phyloP scores from a whole-genome alignment of 2,113 vertebrate species.

The Saguinus imperator region DNA sequence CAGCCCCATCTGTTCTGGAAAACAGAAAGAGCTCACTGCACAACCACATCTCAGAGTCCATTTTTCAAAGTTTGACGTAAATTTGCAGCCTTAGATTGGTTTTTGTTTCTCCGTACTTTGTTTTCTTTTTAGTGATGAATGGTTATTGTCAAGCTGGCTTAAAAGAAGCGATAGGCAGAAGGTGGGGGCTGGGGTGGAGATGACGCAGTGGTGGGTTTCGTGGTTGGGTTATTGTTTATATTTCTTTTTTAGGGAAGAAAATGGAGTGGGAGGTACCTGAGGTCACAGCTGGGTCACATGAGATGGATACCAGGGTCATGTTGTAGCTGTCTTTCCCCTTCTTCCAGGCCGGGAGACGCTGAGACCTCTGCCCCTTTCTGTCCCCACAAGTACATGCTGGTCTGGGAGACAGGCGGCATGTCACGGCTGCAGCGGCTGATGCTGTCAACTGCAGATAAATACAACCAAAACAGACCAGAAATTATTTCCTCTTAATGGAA shows the following conservation, averaged over 20 bases:
- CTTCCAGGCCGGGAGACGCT: not conserved
- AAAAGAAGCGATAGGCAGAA: constrained; percentile 71
- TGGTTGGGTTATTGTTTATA: constrained; percentile 28
- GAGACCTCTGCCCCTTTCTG: constrained; percentile 40
- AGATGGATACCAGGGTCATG: constrained; percentile 4
- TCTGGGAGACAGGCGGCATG: constrained; percentile 14
- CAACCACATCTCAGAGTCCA: constrained; percentile 55
- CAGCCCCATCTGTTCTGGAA: constrained; percentile 28
- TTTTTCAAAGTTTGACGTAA: constrained; percentile 80
- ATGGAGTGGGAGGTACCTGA: constrained; percentile 64
- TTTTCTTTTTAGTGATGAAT: constrained; percentile 79
- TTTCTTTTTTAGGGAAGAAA: constrained; percentile 64
- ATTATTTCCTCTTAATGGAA: constrained; percentile 81
- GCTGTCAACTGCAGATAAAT: constrained; percentile 75
- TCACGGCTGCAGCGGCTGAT: constrained; percentile 46
- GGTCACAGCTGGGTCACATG: constrained; percentile 49
- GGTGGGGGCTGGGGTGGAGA: constrained; percentile 32
- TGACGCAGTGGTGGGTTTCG: not conserved
- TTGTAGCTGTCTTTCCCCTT: not conserved
- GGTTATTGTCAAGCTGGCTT: constrained; percentile 78
- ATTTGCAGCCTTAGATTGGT: constrained; percentile 78
- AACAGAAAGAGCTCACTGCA: constrained; percentile 25
- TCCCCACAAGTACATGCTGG: not conserved
- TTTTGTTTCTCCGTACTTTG: constrained; percentile 78
- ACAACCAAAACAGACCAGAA: constrained; percentile 77